Conservation (phyloP, 1,140 invertebrate species). For the Maniola jurtina region DNA sequence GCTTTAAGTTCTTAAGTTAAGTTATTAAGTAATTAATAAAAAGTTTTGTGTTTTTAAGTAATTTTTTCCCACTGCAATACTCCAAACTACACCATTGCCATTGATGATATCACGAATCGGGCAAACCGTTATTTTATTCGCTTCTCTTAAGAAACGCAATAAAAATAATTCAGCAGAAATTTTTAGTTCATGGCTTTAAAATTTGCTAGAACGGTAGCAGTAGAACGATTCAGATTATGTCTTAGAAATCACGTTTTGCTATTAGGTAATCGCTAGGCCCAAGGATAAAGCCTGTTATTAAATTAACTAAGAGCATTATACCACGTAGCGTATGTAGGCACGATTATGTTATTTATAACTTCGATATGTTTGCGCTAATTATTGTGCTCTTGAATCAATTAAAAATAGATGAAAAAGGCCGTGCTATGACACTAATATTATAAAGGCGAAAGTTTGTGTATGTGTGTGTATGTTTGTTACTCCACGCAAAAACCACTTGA, state of each 20-base stretch:
- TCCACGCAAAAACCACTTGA: no score
- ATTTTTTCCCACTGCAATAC: no score
- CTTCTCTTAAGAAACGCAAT: no score
- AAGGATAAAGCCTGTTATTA: slow-evolving; percentile 1
- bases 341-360: slow-evolving; percentile 11
- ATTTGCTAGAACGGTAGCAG: not conserved
- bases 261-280: not conserved
- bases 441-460: no score
- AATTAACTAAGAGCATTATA: not conserved
- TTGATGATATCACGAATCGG: no score
- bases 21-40: no score
- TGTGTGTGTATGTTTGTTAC: no score
- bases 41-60: no score
- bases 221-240: not conserved
- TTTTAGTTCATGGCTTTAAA: not conserved
- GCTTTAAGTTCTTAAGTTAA: no score
- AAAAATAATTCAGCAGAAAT: not conserved
- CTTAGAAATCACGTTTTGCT: not conserved
- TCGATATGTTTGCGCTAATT: slow-evolving; percentile 25
- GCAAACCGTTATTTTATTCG: no score
- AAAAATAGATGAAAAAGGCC: slow-evolving; percentile 23
- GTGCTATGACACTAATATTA: no score
- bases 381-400: slow-evolving; percentile 30
- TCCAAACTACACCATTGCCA: no score
- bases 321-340: not conserved